These are phyloP conservation scores for Acestrorhynchus altus DNA, from an alignment of 2,797 vertebrate species.

Conservation along the genomic window DNA sequence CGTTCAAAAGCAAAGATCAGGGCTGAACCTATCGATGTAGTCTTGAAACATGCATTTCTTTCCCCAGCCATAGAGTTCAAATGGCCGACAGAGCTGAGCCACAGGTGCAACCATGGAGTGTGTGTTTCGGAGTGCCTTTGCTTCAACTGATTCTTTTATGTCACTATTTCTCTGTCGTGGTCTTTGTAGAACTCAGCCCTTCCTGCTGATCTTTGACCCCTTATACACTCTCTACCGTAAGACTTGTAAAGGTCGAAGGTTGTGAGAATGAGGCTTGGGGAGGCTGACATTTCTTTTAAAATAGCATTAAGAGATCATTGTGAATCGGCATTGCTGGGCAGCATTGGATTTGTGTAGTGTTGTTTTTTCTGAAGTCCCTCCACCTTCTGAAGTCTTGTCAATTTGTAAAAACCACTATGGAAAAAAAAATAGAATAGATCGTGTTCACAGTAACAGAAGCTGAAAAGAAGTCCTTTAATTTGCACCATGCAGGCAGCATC, in stretches of 20 bases:
- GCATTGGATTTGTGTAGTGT: not conserved
- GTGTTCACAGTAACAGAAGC: not conserved
- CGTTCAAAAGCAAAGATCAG: constrained; percentile 80
- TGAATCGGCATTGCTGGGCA: constrained; percentile 1
- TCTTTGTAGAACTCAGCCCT: constrained; percentile 8
- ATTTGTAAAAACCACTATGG: not conserved
- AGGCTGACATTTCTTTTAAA: not conserved
- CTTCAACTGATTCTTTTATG: constrained; percentile 62
- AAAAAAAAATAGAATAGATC: not conserved
- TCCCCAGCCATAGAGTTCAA: constrained; percentile 86
- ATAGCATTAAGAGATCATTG: not conserved
- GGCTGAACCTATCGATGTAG: constrained; percentile 68
- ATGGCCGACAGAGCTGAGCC: constrained; percentile 66
- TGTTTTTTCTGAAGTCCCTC: not conserved
- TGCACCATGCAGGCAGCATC: too few relatives aligned
- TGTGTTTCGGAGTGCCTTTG: constrained; percentile 88
- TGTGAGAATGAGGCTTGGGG: not conserved
- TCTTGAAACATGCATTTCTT: constrained; percentile 84
- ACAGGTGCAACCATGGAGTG: constrained; percentile 81
- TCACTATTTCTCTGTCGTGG: constrained; percentile 60
- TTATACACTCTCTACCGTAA: not conserved
- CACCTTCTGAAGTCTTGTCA: not conserved
- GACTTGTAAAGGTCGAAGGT: constrained; percentile 1
- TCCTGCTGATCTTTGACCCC: not conserved
- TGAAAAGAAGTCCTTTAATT: not conserved